These are phyloP conservation scores for Lobophora halterata DNA, from an alignment of 2,888 invertebrate species.

Conservation along the genomic window DNA sequence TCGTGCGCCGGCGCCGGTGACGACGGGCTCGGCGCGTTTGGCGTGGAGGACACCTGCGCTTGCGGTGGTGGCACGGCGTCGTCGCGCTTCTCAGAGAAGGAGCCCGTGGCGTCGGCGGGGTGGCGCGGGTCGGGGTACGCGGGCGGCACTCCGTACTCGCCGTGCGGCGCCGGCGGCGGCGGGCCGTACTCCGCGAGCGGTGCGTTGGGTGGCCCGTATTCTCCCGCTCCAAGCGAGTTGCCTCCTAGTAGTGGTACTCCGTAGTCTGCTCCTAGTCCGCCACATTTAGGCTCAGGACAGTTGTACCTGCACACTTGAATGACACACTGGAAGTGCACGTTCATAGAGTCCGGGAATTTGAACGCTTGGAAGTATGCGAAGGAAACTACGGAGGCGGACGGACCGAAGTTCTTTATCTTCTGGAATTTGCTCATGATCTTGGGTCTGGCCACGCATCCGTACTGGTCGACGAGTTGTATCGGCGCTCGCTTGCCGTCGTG, in stretches of 20 bases:
- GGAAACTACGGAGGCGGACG: slow-evolving; percentile 95
- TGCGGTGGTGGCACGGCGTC: slow-evolving; percentile 91
- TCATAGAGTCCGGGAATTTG: slow-evolving; percentile 98
- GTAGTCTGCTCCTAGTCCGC: slow-evolving; percentile 84
- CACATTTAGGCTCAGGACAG: slow-evolving; percentile 95
- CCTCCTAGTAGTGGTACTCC: slow-evolving; percentile 84
- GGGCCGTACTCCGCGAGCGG: slow-evolving; percentile 86
- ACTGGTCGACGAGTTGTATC: slow-evolving; percentile 95
- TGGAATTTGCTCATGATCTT: slow-evolving; percentile 98
- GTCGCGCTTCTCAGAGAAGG: slow-evolving; percentile 90
- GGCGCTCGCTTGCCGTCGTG: slow-evolving; percentile 96
- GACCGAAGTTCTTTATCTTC: slow-evolving; percentile 97
- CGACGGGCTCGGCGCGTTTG: slow-evolving; percentile 80
- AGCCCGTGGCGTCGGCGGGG: slow-evolving; percentile 90
- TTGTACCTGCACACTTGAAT: slow-evolving; percentile 97
- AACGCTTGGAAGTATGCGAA: slow-evolving; percentile 98
- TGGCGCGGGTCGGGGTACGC: slow-evolving; percentile 94
- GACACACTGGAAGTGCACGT: slow-evolving; percentile 97
- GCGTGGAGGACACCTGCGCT: slow-evolving; percentile 88
- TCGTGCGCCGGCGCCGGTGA: slow-evolving; percentile 80
- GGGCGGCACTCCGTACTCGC: slow-evolving; percentile 88
- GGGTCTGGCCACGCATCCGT: slow-evolving; percentile 95
- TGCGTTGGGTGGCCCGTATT: slow-evolving; percentile 81
- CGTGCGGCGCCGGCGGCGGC: slow-evolving; percentile 82
- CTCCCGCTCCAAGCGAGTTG: slow-evolving; percentile 81